Conservation (phyloP, 1,140 invertebrate genomes). For the Pseudomyrmex dendroicus region DNA sequence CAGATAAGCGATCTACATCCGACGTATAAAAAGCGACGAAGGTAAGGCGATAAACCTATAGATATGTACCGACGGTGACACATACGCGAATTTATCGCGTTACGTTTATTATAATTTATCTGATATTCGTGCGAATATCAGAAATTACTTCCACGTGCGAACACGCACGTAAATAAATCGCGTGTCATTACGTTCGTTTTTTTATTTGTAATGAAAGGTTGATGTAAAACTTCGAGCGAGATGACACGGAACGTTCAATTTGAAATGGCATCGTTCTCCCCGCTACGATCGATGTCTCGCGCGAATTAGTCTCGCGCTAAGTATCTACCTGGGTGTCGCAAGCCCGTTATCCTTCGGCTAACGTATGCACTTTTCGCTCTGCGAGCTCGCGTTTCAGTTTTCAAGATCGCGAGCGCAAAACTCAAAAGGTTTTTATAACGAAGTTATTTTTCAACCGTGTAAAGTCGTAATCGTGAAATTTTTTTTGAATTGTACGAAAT, state of each 20-base stretch:
- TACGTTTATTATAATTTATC: background rate
- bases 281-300: conserved; percentile 7
- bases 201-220: background rate
- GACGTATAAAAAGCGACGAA: background rate
- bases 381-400: background rate
- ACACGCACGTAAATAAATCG: background rate
- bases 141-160: background rate
- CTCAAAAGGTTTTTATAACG: background rate
- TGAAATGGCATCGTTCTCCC: conserved; percentile 15
- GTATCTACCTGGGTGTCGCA: conserved; percentile 13
- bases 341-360: conserved; percentile 3
- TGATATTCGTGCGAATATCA: background rate
- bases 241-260: background rate
- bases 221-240: background rate
- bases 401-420: background rate
- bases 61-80: too few species aligned
- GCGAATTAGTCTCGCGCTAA: conserved; percentile 37
- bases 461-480: too few species aligned
- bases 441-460: background rate
- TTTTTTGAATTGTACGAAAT: too few species aligned
- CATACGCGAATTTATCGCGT: conserved; percentile 14
- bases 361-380: conserved; percentile 26
- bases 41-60: too few species aligned
- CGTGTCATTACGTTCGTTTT: background rate
- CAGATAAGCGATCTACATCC: background rate